Evolutionary conservation across 2,113 vertebrate species (phyloP).

Genomic region (Coptodon rendalli): DNA sequence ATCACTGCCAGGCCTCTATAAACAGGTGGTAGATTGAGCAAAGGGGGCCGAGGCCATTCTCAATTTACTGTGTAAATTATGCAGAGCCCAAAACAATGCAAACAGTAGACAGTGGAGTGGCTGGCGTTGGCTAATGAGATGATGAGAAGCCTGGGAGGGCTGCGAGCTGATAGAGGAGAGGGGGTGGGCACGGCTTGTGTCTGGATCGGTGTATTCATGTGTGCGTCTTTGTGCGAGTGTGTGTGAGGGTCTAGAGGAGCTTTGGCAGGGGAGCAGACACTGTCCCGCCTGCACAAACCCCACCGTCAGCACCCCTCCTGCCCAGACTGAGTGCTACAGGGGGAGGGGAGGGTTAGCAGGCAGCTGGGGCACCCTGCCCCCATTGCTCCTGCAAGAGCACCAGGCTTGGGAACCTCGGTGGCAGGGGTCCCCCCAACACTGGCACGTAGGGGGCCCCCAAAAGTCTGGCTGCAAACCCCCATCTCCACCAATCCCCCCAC

Average conservation of each 20-base stretch:
- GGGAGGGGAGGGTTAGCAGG: constrained; percentile 45
- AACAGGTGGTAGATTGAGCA: constrained; percentile 73
- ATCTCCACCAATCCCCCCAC: constrained; percentile 10
- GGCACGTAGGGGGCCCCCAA: constrained; percentile 69
- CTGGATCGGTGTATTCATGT: constrained; percentile 45
- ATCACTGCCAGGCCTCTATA: constrained; percentile 48
- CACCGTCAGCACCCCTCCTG: constrained; percentile 48
- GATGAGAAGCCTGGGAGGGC: constrained; percentile 66
- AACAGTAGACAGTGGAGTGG: constrained; percentile 70
- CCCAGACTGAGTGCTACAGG: constrained; percentile 49
- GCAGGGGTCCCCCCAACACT: constrained; percentile 60
- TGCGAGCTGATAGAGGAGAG: constrained; percentile 44
- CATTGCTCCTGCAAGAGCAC: constrained; percentile 50
- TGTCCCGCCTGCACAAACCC: constrained; percentile 55
- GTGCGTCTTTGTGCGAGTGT: constrained; percentile 30
- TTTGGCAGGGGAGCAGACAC: constrained; percentile 66
- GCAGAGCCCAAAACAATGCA: constrained; percentile 75
- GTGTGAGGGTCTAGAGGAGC: constrained; percentile 43
- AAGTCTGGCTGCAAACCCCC: constrained; percentile 64
- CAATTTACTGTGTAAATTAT: constrained; percentile 75
- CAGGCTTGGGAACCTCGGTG: constrained; percentile 72
- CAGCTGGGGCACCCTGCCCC: constrained; percentile 74
- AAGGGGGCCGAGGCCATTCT: constrained; percentile 43
- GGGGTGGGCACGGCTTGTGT: constrained; percentile 62
- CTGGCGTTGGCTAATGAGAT: constrained; percentile 69